Evolutionary conservation across 2,797 vertebrate genomes (phyloP).

Genomic region (Artibeus jamaicensis): DNA sequence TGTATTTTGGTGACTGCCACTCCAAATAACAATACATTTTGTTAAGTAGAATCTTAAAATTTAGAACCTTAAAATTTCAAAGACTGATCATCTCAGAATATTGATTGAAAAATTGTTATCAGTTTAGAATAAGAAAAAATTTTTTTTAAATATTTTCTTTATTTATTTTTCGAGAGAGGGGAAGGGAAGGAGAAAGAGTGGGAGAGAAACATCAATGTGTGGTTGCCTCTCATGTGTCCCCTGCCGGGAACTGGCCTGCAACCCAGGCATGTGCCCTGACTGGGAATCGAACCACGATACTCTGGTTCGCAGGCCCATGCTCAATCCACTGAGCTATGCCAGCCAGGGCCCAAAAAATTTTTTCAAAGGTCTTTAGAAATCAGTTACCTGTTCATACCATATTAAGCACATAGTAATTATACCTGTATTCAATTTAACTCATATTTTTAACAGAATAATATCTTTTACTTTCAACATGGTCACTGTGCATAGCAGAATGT

Average conservation of each 20-base stretch:
- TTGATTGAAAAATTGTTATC: not conserved
- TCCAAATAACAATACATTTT: not conserved
- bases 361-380: not conserved
- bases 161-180: no score
- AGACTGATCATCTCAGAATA: not conserved
- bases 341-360: no score
- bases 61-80: not conserved
- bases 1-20: not conserved
- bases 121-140: not conserved
- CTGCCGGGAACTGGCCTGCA: no score
- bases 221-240: no score
- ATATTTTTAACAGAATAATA: constrained; percentile 10
- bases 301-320: no score
- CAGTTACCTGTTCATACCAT: not conserved
- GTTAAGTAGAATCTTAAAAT: not conserved
- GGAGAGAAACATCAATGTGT: no score
- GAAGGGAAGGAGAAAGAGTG: no score
- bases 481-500: not conserved
- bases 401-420: not conserved
- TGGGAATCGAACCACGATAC: no score
- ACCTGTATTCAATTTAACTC: not conserved
- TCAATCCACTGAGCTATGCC: no score
- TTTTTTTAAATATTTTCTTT: no score
- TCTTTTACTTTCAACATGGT: not conserved
- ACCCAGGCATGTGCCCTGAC: no score